Evolutionary conservation across 2,113 vertebrate genomes (phyloP).

Genomic region (Micronycteris hirsuta): DNA sequence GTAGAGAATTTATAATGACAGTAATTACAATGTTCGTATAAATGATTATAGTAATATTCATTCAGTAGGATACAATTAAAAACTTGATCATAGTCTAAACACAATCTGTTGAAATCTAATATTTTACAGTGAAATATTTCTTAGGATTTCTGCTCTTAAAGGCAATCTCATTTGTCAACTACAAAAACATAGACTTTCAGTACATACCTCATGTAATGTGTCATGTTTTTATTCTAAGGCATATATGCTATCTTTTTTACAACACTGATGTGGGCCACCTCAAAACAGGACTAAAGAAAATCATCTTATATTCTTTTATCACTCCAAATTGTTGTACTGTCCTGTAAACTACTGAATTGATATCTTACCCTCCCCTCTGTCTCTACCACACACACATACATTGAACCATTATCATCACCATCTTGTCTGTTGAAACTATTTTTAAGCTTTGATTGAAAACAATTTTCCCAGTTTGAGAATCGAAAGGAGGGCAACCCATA

Average conservation of each 20-base stretch:
- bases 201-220: background rate
- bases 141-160: background rate
- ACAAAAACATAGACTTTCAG: background rate
- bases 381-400: background rate
- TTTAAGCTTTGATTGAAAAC: background rate
- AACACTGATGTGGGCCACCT: background rate
- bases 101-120: background rate
- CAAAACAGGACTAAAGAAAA: background rate
- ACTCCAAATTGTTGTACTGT: background rate
- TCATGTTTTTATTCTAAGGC: background rate
- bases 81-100: background rate
- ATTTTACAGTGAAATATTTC: constrained; percentile 14
- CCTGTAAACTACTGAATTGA: background rate
- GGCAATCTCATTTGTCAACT: background rate
- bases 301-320: background rate
- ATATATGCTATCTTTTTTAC: background rate
- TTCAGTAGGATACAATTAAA: background rate
- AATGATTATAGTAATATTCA: background rate
- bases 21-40: background rate
- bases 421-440: background rate
- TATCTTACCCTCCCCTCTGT: background rate
- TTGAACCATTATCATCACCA: too few species aligned
- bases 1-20: background rate
- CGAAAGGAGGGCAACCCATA: background rate
- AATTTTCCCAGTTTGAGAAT: background rate